Evolutionary conservation across 2,113 vertebrate genomes (phyloP), one percentile per base, ranked within the genome.

Genomic region (Phainopepla nitens): DNA sequence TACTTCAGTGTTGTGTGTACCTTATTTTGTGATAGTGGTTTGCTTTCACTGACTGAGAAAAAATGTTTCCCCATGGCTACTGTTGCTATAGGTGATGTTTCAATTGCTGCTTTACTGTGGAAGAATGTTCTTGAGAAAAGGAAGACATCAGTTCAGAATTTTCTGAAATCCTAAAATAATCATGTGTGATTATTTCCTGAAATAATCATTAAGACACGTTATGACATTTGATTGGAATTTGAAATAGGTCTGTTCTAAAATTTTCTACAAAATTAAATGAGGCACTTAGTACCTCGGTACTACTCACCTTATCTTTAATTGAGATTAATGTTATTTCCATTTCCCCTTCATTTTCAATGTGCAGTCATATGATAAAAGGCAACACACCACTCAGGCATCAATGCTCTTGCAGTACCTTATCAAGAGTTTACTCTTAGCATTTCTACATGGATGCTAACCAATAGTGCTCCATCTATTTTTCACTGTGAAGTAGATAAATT

Each of bases 81-180:
- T 75, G 93, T 97, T 96, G 96, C 95, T 92, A 96, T 94, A 94
- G 87, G 87, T 77, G 89, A 96, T 78, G 22, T 64, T 90, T 85
- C 85, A 86, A 24, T 51, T 80, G 69, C 87, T 88, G 87, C 33
- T 92, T 62, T 75, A 83, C 45, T 77, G 64, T 80, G 50, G 22
- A 94, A 94, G 4, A 93, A 91, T 54, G 47, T 73, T 88, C 60
- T 36, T 80, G 42, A 92, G 51, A 73, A 49, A 85, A 94, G 83
- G 15, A 89, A 65, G 53, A 7, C 11, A 69, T 35, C 54, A 73
- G 42, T 58, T 92, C 42, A 80, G 42, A 65, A 90, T 90, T 95
- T 91, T 89, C 56, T 71, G 51, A 90, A 93, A 89, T 54, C 62
- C 68, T 84, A 56, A 94, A 88, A 95, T 83, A 82, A 87, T 64